A percentile compares a stretch with the other conserved stretches of the same genome.
Evolutionary conservation across 2,797 vertebrate species (phyloP).

Genomic region (Gallinago nigripennis): DNA sequence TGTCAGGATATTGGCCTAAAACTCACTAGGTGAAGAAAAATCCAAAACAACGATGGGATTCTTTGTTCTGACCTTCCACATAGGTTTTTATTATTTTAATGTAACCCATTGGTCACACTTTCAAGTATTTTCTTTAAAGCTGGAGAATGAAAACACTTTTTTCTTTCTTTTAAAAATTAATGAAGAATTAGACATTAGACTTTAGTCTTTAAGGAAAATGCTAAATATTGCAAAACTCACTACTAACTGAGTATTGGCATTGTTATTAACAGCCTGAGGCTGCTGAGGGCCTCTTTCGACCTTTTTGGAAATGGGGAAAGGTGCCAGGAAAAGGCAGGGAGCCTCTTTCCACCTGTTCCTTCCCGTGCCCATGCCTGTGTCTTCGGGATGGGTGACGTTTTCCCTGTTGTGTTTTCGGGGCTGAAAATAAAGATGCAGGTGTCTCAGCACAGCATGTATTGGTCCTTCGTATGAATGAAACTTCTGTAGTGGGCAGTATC

Average conservation of each 20-base stretch:
- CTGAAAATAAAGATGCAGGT: not conserved
- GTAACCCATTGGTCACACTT: not conserved
- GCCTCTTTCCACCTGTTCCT: not conserved
- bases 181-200: not conserved
- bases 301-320: not conserved
- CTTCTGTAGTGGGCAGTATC: not conserved
- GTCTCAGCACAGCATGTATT: not conserved
- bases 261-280: not conserved
- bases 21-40: conserved; percentile 43
- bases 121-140: conserved; percentile 8
- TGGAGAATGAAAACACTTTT: not conserved
- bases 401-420: not conserved
- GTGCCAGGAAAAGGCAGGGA: not conserved
- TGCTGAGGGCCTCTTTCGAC: not conserved
- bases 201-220: not conserved
- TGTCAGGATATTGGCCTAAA: conserved; percentile 57
- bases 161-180: not conserved
- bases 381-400: not conserved
- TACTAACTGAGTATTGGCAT: not conserved
- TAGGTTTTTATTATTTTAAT: conserved; percentile 23
- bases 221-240: not conserved
- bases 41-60: not conserved
- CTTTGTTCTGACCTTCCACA: not conserved
- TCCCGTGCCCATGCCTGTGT: not conserved
- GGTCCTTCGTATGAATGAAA: not conserved